phyloP scores from a whole-genome alignment of 2,888 invertebrate genomes.

The Hartigia nigra region DNA sequence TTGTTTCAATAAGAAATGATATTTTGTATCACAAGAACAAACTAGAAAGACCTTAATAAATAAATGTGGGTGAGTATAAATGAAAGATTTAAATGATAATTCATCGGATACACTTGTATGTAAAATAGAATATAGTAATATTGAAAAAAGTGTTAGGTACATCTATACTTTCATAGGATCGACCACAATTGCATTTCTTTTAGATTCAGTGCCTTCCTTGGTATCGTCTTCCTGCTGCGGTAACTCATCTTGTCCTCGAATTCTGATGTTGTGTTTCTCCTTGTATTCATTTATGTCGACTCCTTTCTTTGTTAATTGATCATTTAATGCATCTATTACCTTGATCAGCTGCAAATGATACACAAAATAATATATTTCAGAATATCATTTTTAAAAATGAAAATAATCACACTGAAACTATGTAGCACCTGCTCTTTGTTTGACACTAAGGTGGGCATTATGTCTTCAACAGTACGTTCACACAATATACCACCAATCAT shows the following conservation, averaged over 20 bases:
- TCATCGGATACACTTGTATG: neutral
- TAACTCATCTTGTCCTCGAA: constrained; percentile 77
- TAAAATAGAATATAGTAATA: neutral
- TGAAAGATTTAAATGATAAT: neutral
- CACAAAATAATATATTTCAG: neutral
- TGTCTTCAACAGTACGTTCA: constrained; percentile 91
- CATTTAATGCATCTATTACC: constrained; percentile 82
- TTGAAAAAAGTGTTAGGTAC: neutral
- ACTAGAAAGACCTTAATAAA: neutral
- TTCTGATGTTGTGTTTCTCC: constrained; percentile 88
- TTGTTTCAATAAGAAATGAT: neutral
- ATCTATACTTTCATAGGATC: neutral
- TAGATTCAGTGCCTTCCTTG: constrained; percentile 44
- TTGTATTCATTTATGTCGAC: constrained; percentile 92
- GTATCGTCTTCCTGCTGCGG: constrained; percentile 40
- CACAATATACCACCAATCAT: constrained; percentile 94
- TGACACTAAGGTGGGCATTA: constrained; percentile 83
- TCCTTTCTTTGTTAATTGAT: constrained; percentile 87
- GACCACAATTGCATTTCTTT: constrained; percentile 49
- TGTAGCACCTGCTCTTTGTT: constrained; percentile 78
- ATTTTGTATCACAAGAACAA: neutral
- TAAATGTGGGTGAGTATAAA: neutral
- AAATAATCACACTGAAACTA: constrained; percentile 13
- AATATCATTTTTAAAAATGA: neutral
- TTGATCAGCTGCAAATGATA: constrained; percentile 75